A percentile compares a stretch with the other conserved stretches of the same genome.
These are phyloP conservation scores for Smutsia temminckii DNA, from an alignment of 2,797 vertebrate genomes.

Conservation along the genomic window DNA sequence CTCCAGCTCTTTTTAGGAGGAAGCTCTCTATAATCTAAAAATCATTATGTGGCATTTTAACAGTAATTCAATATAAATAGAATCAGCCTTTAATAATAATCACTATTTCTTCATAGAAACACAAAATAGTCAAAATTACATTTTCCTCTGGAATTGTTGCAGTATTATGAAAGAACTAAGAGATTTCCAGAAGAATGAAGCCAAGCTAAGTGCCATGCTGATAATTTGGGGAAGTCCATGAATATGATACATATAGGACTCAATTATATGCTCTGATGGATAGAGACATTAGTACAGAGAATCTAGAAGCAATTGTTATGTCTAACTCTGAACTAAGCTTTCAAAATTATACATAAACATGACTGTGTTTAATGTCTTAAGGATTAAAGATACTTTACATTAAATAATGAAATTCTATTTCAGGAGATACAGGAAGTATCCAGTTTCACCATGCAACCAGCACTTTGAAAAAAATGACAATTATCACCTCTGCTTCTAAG, in stretches of 20 bases:
- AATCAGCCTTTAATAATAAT: background rate
- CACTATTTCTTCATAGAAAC: conserved; percentile 22
- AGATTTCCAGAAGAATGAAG: background rate
- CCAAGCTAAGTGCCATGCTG: background rate
- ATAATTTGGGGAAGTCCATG: background rate
- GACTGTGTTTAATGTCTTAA: background rate
- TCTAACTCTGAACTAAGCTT: background rate
- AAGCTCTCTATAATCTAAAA: background rate
- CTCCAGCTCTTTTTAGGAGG: background rate
- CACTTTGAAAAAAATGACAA: background rate
- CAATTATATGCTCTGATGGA: background rate
- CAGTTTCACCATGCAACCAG: background rate
- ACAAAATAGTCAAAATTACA: background rate
- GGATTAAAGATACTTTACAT: background rate
- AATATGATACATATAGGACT: background rate
- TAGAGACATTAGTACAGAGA: background rate
- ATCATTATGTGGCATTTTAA: background rate
- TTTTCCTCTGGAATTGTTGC: background rate
- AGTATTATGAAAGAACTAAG: background rate
- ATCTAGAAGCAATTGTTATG: background rate
- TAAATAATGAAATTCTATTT: background rate
- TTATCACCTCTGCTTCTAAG: background rate
- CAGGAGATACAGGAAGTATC: background rate
- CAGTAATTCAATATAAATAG: background rate
- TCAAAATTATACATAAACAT: background rate